Conservation (phyloP, 1,140 invertebrate genomes). For the Globodera ellingtonae region DNA sequence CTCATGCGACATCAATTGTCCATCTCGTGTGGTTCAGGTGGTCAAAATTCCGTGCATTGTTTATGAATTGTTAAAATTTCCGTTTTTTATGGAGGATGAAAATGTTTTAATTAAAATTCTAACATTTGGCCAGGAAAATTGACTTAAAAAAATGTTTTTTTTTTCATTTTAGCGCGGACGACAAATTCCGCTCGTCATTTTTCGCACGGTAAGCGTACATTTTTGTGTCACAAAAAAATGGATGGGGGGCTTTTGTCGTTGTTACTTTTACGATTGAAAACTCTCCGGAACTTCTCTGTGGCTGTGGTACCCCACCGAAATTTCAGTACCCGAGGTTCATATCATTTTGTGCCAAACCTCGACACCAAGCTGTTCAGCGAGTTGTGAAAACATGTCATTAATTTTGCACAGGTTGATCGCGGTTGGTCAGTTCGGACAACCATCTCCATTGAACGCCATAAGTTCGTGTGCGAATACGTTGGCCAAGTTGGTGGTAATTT, state of each 20-base stretch:
- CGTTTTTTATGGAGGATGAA: too few species aligned
- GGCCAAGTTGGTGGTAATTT: slow-evolving; percentile 26
- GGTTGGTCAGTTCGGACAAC: slow-evolving; percentile 40
- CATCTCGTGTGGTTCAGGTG: slow-evolving; percentile 40
- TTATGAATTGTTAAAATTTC: too few species aligned
- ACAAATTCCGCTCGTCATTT: slow-evolving; percentile 41
- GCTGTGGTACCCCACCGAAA: background rate
- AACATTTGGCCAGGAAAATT: too few species aligned
- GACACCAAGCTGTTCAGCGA: too few species aligned
- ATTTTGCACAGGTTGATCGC: background rate
- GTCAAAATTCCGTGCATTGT: too few species aligned
- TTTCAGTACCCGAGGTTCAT: background rate
- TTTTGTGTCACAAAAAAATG: too few species aligned
- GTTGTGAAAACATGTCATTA: background rate
- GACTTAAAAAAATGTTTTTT: background rate
- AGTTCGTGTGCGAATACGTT: slow-evolving; percentile 44
- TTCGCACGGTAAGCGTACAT: slow-evolving; percentile 32
- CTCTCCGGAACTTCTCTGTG: too few species aligned
- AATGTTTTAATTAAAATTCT: too few species aligned
- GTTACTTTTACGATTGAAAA: too few species aligned
- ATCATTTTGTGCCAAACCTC: background rate
- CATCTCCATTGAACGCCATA: slow-evolving; percentile 11
- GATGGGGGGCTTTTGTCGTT: too few species aligned
- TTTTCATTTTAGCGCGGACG: slow-evolving; percentile 33
- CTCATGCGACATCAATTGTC: slow-evolving; percentile 33